Evolutionary conservation across 2,888 invertebrate species (phyloP).

Genomic region (Tuta absoluta): DNA sequence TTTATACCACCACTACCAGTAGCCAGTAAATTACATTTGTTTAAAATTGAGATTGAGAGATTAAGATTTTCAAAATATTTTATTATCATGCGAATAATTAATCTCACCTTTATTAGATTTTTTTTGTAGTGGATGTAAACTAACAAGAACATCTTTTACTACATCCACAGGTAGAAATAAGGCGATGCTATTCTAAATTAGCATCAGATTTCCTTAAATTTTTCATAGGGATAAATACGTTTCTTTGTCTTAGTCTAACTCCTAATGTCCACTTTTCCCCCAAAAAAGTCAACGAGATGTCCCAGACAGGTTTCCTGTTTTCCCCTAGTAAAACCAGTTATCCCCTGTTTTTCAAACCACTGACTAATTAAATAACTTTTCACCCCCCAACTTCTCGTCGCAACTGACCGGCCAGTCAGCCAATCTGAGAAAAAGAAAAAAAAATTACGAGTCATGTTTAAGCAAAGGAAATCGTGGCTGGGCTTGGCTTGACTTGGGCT

Average conservation of each 20-base stretch:
- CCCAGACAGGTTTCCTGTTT: constrained; percentile 8
- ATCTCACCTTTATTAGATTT: too few species aligned
- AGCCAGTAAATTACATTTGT: too few species aligned
- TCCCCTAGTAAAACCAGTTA: not conserved
- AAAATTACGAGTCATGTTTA: constrained; percentile 35
- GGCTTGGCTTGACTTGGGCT: constrained; percentile 17
- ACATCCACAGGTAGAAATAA: too few species aligned
- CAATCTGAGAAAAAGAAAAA: constrained; percentile 17
- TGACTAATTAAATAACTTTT: constrained; percentile 22
- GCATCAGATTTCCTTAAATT: too few species aligned
- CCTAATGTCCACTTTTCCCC: not conserved
- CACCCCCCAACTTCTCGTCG: constrained; percentile 13
- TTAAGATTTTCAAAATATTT: too few species aligned
- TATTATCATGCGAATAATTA: too few species aligned
- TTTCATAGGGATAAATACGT: too few species aligned
- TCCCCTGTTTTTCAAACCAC: constrained; percentile 8
- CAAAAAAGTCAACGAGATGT: constrained; percentile 8
- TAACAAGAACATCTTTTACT: too few species aligned
- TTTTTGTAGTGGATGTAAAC: too few species aligned
- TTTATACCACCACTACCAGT: too few species aligned
- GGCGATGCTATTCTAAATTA: too few species aligned
- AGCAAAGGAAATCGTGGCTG: constrained; percentile 48
- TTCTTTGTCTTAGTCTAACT: not conserved
- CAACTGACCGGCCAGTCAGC: constrained; percentile 25
- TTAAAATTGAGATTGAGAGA: too few species aligned